Evolutionary conservation across 2,797 vertebrate genomes (phyloP).

Genomic region (Galaxias olidus): DNA sequence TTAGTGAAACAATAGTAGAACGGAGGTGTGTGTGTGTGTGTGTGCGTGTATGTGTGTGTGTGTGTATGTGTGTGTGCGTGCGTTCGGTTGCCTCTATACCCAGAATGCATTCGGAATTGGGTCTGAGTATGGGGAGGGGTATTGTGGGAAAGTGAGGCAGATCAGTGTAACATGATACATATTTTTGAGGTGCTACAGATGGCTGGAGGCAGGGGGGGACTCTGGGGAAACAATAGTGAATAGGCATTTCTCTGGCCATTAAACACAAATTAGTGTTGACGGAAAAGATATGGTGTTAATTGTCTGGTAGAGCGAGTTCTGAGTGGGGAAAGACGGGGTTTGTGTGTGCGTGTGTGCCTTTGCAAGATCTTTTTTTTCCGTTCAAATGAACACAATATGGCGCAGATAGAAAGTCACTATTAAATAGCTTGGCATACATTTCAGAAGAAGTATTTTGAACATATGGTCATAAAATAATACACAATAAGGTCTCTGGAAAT

Average conservation of each 20-base stretch:
- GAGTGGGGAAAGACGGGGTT: slow-evolving; percentile 53
- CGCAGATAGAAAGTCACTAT: slow-evolving; percentile 5
- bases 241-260: slow-evolving; percentile 65
- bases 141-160: slow-evolving; percentile 63
- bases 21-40: slow-evolving; percentile 8
- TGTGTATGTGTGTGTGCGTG: too few species aligned
- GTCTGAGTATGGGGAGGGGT: slow-evolving; percentile 43
- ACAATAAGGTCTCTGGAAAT: too few species aligned
- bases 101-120: slow-evolving; percentile 43
- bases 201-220: slow-evolving; percentile 56
- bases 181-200: slow-evolving; percentile 67
- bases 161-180: slow-evolving; percentile 65
- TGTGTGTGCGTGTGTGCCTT: not conserved
- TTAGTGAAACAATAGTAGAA: slow-evolving; percentile 52
- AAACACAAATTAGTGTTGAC: slow-evolving; percentile 71
- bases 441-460: slow-evolving; percentile 44
- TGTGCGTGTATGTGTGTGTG: too few species aligned
- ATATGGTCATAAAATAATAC: slow-evolving; percentile 5
- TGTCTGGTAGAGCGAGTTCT: slow-evolving; percentile 44
- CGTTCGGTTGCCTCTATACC: slow-evolving; percentile 50
- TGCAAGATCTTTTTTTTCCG: not conserved
- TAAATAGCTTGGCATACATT: not conserved
- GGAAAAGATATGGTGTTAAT: slow-evolving; percentile 47
- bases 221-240: slow-evolving; percentile 60
- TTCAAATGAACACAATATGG: slow-evolving; percentile 49